Base-by-base conservation (phyloP, 2,888 invertebrate species). In the Melanostoma scalare region DNA sequence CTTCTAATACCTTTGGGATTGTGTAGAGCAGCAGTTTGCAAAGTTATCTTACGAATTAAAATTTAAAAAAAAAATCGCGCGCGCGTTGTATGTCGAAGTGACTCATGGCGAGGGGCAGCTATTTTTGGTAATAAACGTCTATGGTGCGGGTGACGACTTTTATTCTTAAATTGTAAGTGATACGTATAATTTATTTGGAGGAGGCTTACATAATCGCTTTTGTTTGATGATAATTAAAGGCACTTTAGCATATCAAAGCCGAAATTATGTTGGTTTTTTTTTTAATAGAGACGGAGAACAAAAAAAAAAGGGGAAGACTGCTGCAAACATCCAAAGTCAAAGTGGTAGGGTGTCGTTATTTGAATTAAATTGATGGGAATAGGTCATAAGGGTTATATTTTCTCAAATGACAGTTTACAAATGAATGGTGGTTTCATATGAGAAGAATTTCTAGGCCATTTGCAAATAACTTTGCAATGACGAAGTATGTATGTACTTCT, bases 181-280 rank as follows among this genome's bases (percentile, higher is more conserved):
- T 56, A 63, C 31, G 50, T 48, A 63, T 63, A 56, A 63, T 77
- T 71, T 63, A 76, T 69, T 69, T 20, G 40, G 40, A 63, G 55
- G 56, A 63, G n/a, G 50, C 6, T 63, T 42, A 56, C 55, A 61
- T 68, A 75, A 50, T 46, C 33, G 36, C 50, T 40, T 38, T 44
- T 53, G 1, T 46, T 46, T 60, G 69, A 69, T 33, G 69, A 61
- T 76, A 76, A 76, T 76, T 76, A 76, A 76, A 48, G 55, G 52
- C 76, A 76, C 76, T 76, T 76, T 60, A 76, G 55, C 75, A 76
- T 76, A 76, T 76, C 75, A 68, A 60, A 61, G 53, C 68, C 68
- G 68, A 42, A 58, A 65, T 50, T 46, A 20, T 20, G 58, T n/a
- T 3, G 36, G n/a, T 36, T 69, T 69, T 58, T 33, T 8, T 63